phyloP scores from a whole-genome alignment of 2,113 vertebrate species.

The Percopsis transmontana region DNA sequence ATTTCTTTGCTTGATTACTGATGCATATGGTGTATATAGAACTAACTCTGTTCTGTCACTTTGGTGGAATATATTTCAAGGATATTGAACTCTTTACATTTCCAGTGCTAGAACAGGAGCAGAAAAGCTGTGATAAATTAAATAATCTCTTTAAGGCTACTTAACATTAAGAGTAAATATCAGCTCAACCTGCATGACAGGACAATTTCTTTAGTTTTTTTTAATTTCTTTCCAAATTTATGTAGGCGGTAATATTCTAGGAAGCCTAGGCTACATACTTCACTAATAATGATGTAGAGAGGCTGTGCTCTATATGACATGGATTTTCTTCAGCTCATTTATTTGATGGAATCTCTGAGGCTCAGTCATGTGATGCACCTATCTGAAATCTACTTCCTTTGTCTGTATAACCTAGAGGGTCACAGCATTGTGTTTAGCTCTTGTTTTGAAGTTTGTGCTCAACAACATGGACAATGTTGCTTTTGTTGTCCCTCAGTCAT shows the following conservation, averaged over 20 bases:
- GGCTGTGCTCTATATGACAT: conserved; percentile 21
- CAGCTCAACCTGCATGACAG: too few species aligned
- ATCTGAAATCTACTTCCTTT: conserved; percentile 55
- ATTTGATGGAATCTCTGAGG: conserved; percentile 34
- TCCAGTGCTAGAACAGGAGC: too few species aligned
- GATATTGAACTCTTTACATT: too few species aligned
- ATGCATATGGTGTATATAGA: neutral
- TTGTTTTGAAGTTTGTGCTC: conserved; percentile 64
- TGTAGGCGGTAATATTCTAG: neutral
- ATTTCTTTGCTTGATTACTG: neutral
- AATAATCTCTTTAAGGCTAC: too few species aligned
- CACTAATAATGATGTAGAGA: neutral
- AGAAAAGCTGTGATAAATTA: too few species aligned
- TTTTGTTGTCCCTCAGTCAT: conserved; percentile 53
- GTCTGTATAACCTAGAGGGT: conserved; percentile 63
- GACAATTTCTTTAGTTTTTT: conserved; percentile 1
- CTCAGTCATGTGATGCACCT: conserved; percentile 35
- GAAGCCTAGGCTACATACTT: too few species aligned
- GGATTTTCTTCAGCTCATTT: conserved; percentile 25
- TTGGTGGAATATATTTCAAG: neutral
- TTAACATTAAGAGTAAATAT: too few species aligned
- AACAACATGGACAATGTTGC: conserved; percentile 60
- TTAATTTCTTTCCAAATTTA: neutral
- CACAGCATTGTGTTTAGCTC: conserved; percentile 63
- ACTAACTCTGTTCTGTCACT: neutral